These are phyloP conservation scores for Meda fulgida DNA, from an alignment of 2,797 vertebrate genomes.

Conservation along the genomic window DNA sequence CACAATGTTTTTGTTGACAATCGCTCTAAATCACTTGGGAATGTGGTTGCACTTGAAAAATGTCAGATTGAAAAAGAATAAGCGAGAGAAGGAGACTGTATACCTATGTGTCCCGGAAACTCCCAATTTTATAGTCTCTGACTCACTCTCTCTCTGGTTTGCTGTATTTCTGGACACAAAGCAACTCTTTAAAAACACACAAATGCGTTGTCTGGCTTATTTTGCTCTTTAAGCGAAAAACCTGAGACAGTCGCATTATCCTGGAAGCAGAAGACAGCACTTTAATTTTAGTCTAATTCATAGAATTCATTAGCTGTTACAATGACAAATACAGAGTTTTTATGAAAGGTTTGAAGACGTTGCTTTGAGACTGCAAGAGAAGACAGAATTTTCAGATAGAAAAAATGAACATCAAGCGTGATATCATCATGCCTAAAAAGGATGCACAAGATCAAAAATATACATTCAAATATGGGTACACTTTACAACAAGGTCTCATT, in stretches of 20 bases:
- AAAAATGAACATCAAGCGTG: neutral
- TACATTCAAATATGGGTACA: neutral
- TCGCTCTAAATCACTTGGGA: neutral
- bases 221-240: conserved; percentile 8
- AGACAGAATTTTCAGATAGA: neutral
- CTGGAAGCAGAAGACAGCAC: neutral
- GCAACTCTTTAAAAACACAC: conserved; percentile 13
- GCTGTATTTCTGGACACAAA: conserved; percentile 10
- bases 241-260: neutral
- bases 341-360: neutral
- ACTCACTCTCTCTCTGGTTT: neutral
- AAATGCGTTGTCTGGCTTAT: neutral
- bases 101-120: neutral
- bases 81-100: neutral
- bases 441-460: neutral
- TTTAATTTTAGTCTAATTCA: conserved; percentile 2
- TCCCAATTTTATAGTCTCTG: neutral
- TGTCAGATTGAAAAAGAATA: conserved; percentile 9
- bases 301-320: neutral
- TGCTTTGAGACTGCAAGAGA: neutral
- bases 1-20: conserved; percentile 14
- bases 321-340: neutral
- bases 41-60: neutral
- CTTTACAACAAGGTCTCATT: neutral
- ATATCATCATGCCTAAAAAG: neutral